These are phyloP conservation scores for Sisyra nigra DNA, from an alignment of 2,888 invertebrate genomes.

Conservation along the genomic window DNA sequence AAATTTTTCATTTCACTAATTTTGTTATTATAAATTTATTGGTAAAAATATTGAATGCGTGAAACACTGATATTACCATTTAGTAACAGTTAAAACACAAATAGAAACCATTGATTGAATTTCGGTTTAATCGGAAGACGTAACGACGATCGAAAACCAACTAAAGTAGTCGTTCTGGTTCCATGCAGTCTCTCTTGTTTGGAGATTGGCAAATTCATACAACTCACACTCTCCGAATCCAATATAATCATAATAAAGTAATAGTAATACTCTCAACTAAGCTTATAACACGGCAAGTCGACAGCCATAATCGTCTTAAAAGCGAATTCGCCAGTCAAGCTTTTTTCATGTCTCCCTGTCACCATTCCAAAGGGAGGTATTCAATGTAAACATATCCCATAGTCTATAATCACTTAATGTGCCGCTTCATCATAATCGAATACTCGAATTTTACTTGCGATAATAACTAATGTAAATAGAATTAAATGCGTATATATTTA, in stretches of 20 bases:
- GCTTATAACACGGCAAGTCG: slow-evolving; percentile 9
- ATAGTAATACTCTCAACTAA: slow-evolving; percentile 29
- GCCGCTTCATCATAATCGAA: too few species aligned
- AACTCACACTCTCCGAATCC: slow-evolving; percentile 19
- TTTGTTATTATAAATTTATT: too few species aligned
- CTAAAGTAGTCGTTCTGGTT: too few species aligned
- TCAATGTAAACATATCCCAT: not conserved
- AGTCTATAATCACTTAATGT: slow-evolving; percentile 3
- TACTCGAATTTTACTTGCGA: not conserved
- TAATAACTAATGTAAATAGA: slow-evolving; percentile 9
- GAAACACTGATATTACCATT: too few species aligned
- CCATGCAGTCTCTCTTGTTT: too few species aligned
- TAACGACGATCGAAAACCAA: too few species aligned
- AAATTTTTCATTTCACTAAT: too few species aligned
- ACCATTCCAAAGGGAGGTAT: slow-evolving; percentile 5
- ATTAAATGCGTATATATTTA: slow-evolving; percentile 3
- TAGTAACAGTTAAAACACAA: too few species aligned
- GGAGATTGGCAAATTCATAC: too few species aligned
- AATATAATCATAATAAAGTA: slow-evolving; percentile 30
- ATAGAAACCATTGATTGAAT: too few species aligned
- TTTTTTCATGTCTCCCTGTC: slow-evolving; percentile 24
- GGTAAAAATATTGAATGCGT: too few species aligned
- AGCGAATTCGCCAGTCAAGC: slow-evolving; percentile 21
- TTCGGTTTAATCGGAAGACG: too few species aligned
- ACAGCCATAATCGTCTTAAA: slow-evolving; percentile 26